These are phyloP conservation scores for Notodonta dromedarius DNA, from an alignment of 2,888 invertebrate species.

Conservation along the genomic window DNA sequence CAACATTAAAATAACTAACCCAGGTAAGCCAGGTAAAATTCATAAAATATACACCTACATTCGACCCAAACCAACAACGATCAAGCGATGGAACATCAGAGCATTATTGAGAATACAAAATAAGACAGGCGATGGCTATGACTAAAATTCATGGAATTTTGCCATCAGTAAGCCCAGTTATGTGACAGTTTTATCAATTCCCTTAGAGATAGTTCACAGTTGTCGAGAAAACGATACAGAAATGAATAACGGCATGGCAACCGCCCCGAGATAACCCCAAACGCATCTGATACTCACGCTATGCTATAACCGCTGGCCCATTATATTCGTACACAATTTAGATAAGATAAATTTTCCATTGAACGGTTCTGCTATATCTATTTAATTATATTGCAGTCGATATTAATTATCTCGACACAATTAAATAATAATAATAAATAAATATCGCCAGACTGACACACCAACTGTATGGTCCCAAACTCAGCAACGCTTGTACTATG, in stretches of 20 bases:
- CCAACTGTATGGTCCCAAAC: no score
- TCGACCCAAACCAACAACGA: neutral
- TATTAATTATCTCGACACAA: neutral
- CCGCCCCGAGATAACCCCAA: constrained; percentile 56
- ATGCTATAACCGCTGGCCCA: constrained; percentile 34
- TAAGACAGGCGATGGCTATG: neutral
- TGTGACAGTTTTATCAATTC: constrained; percentile 6
- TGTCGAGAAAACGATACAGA: constrained; percentile 27
- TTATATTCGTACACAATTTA: constrained; percentile 48
- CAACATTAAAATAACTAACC: neutral
- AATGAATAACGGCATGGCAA: constrained; percentile 47
- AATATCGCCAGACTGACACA: no score
- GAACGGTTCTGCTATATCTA: constrained; percentile 16
- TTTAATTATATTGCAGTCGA: neutral
- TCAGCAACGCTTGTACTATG: no score
- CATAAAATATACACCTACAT: neutral
- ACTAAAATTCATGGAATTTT: neutral
- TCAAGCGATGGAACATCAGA: no score
- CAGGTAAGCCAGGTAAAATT: no score
- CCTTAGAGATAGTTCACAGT: constrained; percentile 10
- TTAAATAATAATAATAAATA: no score
- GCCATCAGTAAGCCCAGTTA: constrained; percentile 6
- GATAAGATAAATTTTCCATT: constrained; percentile 71
- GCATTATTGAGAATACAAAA: neutral
- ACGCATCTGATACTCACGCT: constrained; percentile 47